Evolutionary conservation across 2,797 vertebrate genomes (phyloP), one percentile per base, ranked within the genome.

Genomic region (Mormyrus hasselquistii): DNA sequence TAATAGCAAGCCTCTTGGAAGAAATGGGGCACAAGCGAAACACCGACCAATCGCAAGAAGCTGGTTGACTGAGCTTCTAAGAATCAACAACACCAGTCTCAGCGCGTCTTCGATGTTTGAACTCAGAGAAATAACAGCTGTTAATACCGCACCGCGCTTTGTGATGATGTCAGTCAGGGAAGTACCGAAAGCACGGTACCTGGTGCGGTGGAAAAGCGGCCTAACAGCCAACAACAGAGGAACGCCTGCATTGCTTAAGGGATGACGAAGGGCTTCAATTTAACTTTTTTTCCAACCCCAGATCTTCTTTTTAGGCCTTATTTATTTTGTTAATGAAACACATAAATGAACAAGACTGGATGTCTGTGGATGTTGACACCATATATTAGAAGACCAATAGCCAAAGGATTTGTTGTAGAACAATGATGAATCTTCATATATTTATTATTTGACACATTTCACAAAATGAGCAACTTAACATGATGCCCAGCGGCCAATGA

Each of bases 341-440:
- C 19, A 19, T 47, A 84, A 47, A 47, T 84, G 41, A 47, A 50
- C 41, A 84, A 22, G 41, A 47, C 41, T 84, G 82, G 47, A 84
- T 65, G 59, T 65, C 22, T 29, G 59, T 29, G 59, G 59, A 65
- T 50, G 82, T 22, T 84, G 69, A 25, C 57, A 22, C 38, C 44
- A 41, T 47, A 44, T 65, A 62, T 49, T 44, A 87, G 38, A 44
- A 62, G 29, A 87, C 19, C 41, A 49, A 29, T 22, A 47, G 44
- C 41, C 86, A 69, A 47, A 82, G 57, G 86, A 52, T 85, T 85
- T 85, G n/a, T 83, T 87, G 89, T 83, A 52, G 19, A 16, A 84
- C 85, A 90, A 88, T 85, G 83, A 87, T 59, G 34, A 62, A 59
- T 87, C 86, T 59, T 59, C 52, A 55, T 55, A 19, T 29, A 86